Conservation (phyloP, 2,888 invertebrate genomes). For the Andrena bicolor region DNA sequence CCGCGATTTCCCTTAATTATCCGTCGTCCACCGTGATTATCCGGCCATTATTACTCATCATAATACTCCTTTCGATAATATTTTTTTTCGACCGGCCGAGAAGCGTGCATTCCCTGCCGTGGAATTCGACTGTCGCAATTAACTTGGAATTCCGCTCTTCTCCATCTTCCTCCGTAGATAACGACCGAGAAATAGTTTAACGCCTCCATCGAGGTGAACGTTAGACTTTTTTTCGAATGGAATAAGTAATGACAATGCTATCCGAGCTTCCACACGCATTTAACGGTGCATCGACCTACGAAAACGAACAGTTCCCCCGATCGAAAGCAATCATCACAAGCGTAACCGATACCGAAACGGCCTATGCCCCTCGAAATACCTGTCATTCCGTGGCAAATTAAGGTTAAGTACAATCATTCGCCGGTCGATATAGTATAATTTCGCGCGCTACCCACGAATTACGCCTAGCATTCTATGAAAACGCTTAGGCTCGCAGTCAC, state of each 20-base stretch:
- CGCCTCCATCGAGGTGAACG: no score
- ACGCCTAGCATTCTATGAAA: not conserved
- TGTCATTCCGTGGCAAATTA: not conserved
- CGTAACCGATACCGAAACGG: no score
- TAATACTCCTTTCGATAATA: not conserved
- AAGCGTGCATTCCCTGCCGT: not conserved
- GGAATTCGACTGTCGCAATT: conserved; percentile 1
- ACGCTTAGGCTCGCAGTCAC: not conserved
- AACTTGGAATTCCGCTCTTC: not conserved
- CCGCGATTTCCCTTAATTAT: conserved; percentile 53
- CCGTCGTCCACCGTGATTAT: conserved; percentile 28
- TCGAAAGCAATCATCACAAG: not conserved
- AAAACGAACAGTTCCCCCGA: not conserved
- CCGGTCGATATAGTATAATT: not conserved
- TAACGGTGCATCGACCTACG: conserved; percentile 16
- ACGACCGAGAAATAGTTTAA: not conserved
- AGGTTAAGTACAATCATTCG: not conserved
- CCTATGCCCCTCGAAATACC: not conserved
- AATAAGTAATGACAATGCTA: not conserved
- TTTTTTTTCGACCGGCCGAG: not conserved
- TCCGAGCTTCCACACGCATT: not conserved
- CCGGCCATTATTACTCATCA: not conserved
- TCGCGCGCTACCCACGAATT: not conserved
- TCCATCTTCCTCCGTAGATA: not conserved
- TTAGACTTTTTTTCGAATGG: not conserved